Evolutionary conservation across 2,113 vertebrate species (phyloP).

Genomic region (Agelaius phoeniceus): DNA sequence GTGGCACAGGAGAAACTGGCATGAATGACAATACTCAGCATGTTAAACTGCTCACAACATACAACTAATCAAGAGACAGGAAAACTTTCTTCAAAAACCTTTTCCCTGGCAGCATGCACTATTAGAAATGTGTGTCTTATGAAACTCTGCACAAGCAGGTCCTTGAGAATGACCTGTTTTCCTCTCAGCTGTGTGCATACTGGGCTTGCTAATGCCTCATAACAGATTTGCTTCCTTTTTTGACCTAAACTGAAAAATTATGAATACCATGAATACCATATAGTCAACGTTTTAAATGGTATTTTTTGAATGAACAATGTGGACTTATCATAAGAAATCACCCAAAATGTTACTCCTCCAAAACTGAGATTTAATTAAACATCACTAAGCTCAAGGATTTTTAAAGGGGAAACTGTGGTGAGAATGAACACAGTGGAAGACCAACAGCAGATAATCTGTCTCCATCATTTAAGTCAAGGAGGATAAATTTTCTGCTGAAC

Average conservation of each 20-base stretch:
- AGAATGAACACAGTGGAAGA: not conserved
- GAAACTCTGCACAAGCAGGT: not conserved
- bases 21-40: not conserved
- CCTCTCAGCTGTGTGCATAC: not conserved
- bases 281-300: not conserved
- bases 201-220: not conserved
- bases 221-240: not conserved
- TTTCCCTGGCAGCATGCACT: not conserved
- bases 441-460: not conserved
- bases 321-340: not conserved
- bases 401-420: not conserved
- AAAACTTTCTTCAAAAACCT: not conserved
- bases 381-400: not conserved
- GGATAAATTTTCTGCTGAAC: not conserved
- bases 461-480: not conserved
- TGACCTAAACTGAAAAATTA: not conserved
- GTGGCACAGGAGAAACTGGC: not conserved
- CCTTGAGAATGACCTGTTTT: not conserved
- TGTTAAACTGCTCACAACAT: not conserved
- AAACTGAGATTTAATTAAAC: not conserved
- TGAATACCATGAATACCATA: not conserved
- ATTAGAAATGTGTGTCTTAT: not conserved
- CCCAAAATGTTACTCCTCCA: not conserved
- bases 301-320: not conserved
- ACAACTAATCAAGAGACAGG: not conserved